Conservation (phyloP, 2,113 vertebrate genomes). For the Onychorhynchus coronatus region DNA sequence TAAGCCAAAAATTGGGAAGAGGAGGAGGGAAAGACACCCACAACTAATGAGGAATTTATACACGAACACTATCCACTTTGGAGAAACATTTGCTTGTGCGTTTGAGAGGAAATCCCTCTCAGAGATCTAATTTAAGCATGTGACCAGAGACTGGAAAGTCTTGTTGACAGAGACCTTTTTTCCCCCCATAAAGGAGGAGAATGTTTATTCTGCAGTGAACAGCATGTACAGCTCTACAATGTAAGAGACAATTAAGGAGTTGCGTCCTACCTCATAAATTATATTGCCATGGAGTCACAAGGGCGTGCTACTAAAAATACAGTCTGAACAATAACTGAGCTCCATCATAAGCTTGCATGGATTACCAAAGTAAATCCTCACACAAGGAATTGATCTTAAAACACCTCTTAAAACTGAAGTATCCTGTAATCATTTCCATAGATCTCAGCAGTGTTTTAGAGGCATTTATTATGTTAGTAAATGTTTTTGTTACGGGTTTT, state of each 20-base stretch:
- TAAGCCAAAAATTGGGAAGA: not conserved
- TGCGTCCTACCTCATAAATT: not conserved
- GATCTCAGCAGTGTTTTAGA: not conserved
- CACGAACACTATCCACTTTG: not conserved
- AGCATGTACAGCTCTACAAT: not conserved
- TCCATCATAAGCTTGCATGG: not conserved
- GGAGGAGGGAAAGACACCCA: not conserved
- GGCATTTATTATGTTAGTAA: not conserved
- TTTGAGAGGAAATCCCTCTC: slow-evolving; percentile 14
- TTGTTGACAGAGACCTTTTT: not conserved
- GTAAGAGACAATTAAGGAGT: not conserved
- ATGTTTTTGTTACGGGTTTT: not conserved
- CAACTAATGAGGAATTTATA: not conserved
- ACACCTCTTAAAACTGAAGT: not conserved
- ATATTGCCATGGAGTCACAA: not conserved
- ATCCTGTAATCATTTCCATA: not conserved
- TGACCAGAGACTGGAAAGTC: not conserved
- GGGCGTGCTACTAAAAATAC: not conserved
- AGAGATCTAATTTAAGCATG: not conserved
- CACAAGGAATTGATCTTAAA: not conserved
- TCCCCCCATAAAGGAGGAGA: not conserved
- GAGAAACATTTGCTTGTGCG: not conserved
- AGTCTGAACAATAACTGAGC: not conserved
- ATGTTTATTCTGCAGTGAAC: slow-evolving; percentile 30
- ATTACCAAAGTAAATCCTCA: not conserved